These are phyloP conservation scores for Rhabdomys pumilio DNA, from an alignment of 2,797 vertebrate species.

Conservation along the genomic window DNA sequence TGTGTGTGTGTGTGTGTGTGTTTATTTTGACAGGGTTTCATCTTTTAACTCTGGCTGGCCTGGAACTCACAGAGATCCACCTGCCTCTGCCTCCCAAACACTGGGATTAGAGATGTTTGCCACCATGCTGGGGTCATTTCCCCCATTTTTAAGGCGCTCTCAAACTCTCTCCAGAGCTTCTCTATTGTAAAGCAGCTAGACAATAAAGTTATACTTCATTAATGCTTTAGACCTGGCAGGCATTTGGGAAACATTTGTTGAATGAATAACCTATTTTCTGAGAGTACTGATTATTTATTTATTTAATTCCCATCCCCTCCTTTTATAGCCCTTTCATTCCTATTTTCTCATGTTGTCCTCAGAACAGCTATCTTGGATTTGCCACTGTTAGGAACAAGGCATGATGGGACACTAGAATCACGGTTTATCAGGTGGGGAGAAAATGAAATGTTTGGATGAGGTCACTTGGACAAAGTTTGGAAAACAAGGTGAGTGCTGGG, in stretches of 20 bases:
- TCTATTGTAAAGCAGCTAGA: background rate
- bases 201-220: constrained; percentile 11
- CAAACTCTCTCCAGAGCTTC: background rate
- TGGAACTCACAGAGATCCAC: background rate
- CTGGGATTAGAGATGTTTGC: background rate
- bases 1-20: background rate
- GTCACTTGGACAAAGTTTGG: background rate
- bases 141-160: background rate
- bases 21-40: background rate
- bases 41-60: background rate
- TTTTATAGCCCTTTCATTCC: constrained; percentile 10
- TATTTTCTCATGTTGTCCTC: constrained; percentile 6
- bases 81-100: background rate
- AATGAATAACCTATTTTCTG: constrained; percentile 1
- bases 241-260: constrained; percentile 47
- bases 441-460: background rate
- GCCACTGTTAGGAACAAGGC: background rate
- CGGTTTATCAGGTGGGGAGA: background rate
- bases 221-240: background rate
- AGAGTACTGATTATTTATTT: constrained; percentile 54
- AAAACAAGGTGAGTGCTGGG: background rate
- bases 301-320: background rate
- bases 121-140: background rate
- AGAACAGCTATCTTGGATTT: background rate
- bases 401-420: background rate